A percentile compares a stretch with the other conserved stretches of the same genome.
Evolutionary conservation across 1,140 invertebrate genomes (phyloP).

Genomic region (Neodiprion virginianus): DNA sequence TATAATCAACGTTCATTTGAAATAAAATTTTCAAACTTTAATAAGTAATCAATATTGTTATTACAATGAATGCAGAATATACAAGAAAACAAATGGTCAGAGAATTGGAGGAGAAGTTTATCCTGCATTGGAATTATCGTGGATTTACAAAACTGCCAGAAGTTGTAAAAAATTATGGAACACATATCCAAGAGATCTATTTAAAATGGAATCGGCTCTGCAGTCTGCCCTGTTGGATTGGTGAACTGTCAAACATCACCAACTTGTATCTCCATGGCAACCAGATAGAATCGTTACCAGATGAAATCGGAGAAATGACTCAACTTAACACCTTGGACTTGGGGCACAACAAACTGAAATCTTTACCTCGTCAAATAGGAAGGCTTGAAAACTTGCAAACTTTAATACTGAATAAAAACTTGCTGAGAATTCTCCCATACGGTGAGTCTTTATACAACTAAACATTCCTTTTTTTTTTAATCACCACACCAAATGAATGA

Average conservation of each 20-base stretch:
- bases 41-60: no score
- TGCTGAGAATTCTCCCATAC: slow-evolving; percentile 35
- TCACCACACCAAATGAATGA: background rate
- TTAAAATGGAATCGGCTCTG: slow-evolving; percentile 49
- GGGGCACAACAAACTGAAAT: slow-evolving; percentile 41
- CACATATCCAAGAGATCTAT: slow-evolving; percentile 48
- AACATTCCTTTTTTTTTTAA: slow-evolving; percentile 8
- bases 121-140: slow-evolving; percentile 54
- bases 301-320: slow-evolving; percentile 36
- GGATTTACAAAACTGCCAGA: slow-evolving; percentile 42
- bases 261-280: slow-evolving; percentile 51
- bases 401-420: slow-evolving; percentile 45
- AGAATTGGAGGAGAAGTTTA: slow-evolving; percentile 42
- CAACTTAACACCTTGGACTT: slow-evolving; percentile 45
- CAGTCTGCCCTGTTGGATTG: slow-evolving; percentile 45
- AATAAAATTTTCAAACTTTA: no score
- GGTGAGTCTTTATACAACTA: slow-evolving; percentile 33
- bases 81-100: slow-evolving; percentile 32
- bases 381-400: slow-evolving; percentile 35
- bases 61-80: background rate
- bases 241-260: slow-evolving; percentile 43
- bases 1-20: no score
- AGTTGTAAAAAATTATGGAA: slow-evolving; percentile 35
- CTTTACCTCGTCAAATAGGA: slow-evolving; percentile 36
- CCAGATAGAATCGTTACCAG: slow-evolving; percentile 40